Evolutionary conservation across 2,797 vertebrate species (phyloP), one percentile per base, ranked within the genome.

Genomic region (Agapornis canus): DNA sequence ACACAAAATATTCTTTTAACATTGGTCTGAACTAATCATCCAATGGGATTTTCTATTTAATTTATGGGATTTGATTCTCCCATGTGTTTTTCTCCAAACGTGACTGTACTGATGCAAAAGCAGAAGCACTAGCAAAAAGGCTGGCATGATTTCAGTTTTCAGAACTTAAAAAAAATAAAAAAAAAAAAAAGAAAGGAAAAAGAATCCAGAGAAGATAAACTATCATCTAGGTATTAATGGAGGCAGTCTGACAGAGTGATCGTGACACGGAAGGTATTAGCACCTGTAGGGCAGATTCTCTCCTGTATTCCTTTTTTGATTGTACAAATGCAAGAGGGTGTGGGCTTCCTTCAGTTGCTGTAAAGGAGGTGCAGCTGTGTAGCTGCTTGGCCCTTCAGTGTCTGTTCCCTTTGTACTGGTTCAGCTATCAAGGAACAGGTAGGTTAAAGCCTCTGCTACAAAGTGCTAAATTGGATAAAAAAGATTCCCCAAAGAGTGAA

Each of bases 1-100:
- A 97, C 97, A 96, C 87, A 89, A 96, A 98, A 96, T 95, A 94
- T 95, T 89, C 93, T 94, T 96, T 97, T 91, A 97, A 92, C 92
- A 69, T 90, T 93, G 92, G 76, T 88, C 90, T 97, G 89, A 96
- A 82, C 83, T 94, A 96, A 94, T 96, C 68, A 94, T 89, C 45
- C 83, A 81, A 92, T 95, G 92, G 82, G 92, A 94, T 97, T 95
- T 97, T 95, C 81, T 76, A 8, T 96, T 95, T 92, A 65, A 86
- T 95, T 96, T 83, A 71, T 86, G 60, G 65, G 68, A 73, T 96
- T 89, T 95, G 76, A 90, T 66, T 95, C 69, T 73, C 83, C 70
- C 82, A 75, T 79, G 57, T 96, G 93, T 95, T 97, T 94, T 92
- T 61, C 73, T 79, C 48, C 77, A 86, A 92, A 94, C 66, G 48